Percentiles rank a stretch among this genome's conserved stretches.
Conservation (phyloP, 2,797 vertebrate species). For the Pseudochromis fuscus region DNA sequence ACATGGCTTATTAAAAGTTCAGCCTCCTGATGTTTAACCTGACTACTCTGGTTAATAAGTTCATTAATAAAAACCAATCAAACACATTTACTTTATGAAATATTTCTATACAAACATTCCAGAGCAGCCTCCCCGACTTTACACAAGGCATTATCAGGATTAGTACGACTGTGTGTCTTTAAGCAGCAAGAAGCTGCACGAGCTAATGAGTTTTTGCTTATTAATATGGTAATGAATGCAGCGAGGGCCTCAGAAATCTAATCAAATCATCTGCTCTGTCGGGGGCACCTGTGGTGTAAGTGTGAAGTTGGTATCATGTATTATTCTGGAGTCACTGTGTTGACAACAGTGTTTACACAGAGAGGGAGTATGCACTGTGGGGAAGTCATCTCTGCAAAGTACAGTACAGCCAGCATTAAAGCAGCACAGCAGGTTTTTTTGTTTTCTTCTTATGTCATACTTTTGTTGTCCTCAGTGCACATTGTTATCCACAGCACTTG, state of each 20-base stretch:
- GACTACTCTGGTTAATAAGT: background rate
- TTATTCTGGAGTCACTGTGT: background rate
- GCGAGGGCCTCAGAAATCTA: background rate
- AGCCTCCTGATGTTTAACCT: background rate
- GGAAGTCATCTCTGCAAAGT: background rate
- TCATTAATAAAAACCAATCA: background rate
- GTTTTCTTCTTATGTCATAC: background rate
- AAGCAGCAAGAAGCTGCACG: background rate
- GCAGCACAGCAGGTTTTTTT: background rate
- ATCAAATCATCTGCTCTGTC: conserved; percentile 22
- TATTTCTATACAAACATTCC: conserved; percentile 1
- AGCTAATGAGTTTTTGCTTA: conserved; percentile 21
- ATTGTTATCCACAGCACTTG: conserved; percentile 50
- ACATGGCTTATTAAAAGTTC: background rate
- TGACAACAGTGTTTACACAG: conserved; percentile 8
- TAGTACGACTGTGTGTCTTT: conserved; percentile 16
- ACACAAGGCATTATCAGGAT: conserved; percentile 1
- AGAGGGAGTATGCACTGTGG: too few species aligned
- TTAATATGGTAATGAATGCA: conserved; percentile 44
- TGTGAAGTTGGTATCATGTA: conserved; percentile 9
- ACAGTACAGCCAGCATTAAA: background rate
- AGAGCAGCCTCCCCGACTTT: background rate
- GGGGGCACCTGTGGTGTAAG: conserved; percentile 2
- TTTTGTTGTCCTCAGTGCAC: conserved; percentile 11
- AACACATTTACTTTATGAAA: background rate